Evolutionary conservation across 2,113 vertebrate species (phyloP).

Genomic region (Delphinapterus leucas): DNA sequence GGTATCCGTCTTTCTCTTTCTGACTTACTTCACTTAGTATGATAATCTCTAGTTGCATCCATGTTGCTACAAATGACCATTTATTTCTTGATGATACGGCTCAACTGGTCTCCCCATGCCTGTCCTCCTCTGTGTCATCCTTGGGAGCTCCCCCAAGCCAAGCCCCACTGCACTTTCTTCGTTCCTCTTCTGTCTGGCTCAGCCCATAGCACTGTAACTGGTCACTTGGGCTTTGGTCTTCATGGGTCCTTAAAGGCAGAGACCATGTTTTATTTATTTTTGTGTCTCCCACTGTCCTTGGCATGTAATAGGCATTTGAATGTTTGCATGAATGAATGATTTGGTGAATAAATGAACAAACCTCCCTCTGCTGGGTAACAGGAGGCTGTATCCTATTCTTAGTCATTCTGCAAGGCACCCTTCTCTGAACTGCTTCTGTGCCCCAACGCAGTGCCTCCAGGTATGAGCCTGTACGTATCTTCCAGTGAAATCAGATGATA

Average conservation of each 20-base stretch:
- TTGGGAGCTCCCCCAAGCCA: not conserved
- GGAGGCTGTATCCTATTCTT: not conserved
- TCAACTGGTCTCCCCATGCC: rapidly evolving
- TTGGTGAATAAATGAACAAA: not conserved
- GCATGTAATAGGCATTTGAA: not conserved
- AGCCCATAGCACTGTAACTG: not conserved
- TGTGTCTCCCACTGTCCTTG: not conserved
- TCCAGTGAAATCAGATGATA: not conserved
- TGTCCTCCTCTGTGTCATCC: not conserved
- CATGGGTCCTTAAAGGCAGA: not conserved
- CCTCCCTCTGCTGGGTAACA: not conserved
- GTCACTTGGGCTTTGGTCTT: not conserved
- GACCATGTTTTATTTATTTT: not conserved
- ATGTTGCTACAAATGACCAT: not conserved
- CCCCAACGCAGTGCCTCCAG: not conserved
- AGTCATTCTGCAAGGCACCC: not conserved
- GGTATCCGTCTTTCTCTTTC: not conserved
- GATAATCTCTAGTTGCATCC: not conserved
- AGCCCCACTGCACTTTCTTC: not conserved
- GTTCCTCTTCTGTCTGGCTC: not conserved
- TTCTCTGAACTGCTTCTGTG: not conserved
- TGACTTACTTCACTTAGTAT: not conserved
- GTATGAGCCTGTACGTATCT: not conserved
- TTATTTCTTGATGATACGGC: not conserved
- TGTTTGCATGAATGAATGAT: not conserved